Conservation (phyloP, 2,797 vertebrate genomes). For the Syndactyla subalaris region DNA sequence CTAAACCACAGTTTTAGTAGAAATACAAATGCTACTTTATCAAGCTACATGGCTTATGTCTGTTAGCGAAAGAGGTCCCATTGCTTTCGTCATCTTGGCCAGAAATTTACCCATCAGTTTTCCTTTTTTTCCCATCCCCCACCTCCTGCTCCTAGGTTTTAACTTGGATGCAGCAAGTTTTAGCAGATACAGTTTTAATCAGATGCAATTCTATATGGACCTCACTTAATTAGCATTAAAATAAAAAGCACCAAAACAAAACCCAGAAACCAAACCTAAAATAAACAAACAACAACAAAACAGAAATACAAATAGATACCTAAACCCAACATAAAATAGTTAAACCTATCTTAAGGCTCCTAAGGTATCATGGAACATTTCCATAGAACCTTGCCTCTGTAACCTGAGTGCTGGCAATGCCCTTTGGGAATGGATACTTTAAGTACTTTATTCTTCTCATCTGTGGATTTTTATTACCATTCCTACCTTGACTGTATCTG, state of each 20-base stretch:
- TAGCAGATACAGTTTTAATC: neutral
- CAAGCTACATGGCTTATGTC: neutral
- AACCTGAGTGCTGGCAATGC: neutral
- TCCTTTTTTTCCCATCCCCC: rapidly evolving
- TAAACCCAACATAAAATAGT: neutral
- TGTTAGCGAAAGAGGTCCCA: neutral
- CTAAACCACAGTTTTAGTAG: neutral
- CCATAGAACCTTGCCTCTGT: neutral
- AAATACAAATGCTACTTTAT: neutral
- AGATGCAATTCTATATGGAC: neutral
- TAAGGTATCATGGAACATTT: neutral
- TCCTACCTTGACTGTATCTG: slow-evolving; percentile 28
- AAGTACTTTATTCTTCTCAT: slow-evolving; percentile 10
- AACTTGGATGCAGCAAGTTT: neutral
- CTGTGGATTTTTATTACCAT: slow-evolving; percentile 42
- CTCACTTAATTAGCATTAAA: neutral
- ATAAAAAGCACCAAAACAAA: neutral
- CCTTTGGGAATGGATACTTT: slow-evolving; percentile 24
- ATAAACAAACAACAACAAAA: neutral
- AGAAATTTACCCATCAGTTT: neutral
- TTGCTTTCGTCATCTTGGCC: neutral
- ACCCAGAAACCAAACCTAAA: neutral
- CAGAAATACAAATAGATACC: neutral
- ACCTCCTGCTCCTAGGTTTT: neutral
- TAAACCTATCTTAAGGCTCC: neutral